A percentile compares a stretch with the other conserved stretches of the same genome.
Evolutionary conservation across 2,888 invertebrate genomes (phyloP).

Genomic region (Anthrax anthrax): DNA sequence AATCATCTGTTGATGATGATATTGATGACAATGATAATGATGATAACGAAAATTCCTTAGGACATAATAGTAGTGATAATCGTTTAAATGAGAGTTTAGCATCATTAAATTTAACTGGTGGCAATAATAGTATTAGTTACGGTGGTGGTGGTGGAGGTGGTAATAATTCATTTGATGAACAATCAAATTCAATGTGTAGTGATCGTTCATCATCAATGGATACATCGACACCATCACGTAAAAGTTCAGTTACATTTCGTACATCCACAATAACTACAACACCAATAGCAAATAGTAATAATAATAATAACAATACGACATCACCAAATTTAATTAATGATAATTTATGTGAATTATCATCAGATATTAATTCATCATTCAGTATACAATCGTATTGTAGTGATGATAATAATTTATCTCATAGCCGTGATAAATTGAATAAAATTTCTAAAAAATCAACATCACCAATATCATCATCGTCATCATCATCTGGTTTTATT

Average conservation of each 20-base stretch:
- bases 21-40: constrained; percentile 6
- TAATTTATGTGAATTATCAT: constrained; percentile 1
- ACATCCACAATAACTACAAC: not conserved
- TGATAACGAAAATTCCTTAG: not conserved
- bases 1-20: constrained; percentile 17
- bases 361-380: constrained; percentile 4
- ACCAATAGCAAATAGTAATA: not conserved
- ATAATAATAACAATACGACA: not conserved
- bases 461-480: not conserved
- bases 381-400: constrained; percentile 5
- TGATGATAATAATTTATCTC: constrained; percentile 2
- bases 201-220: constrained; percentile 23
- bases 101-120: constrained; percentile 8
- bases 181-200: constrained; percentile 21
- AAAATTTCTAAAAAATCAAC: not conserved
- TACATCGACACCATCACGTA: constrained; percentile 23
- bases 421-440: not conserved
- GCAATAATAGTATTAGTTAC: constrained; percentile 8
- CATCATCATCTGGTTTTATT: too few species aligned
- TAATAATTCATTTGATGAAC: constrained; percentile 10
- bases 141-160: constrained; percentile 8
- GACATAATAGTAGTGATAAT: constrained; percentile 2
- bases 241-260: constrained; percentile 32
- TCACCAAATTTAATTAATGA: too few species aligned
- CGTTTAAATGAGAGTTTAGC: constrained; percentile 13